Conservation (phyloP, 2,888 invertebrate species). For the Adelphocoris suturalis region DNA sequence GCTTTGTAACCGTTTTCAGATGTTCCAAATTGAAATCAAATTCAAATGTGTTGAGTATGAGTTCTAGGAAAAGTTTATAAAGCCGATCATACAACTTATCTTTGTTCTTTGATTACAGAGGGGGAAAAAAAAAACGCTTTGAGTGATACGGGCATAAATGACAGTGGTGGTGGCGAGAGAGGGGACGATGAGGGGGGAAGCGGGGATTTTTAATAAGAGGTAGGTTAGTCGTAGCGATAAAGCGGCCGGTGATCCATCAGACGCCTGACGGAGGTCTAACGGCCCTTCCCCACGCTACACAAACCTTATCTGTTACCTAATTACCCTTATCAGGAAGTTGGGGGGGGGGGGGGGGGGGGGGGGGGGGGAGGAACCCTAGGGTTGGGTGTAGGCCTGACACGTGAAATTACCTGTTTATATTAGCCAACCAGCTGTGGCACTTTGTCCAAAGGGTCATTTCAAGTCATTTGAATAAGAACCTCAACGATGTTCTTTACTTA, state of each 20-base stretch:
- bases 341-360: background rate
- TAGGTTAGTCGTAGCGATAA: conserved; percentile 59
- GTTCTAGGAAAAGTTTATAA: too few species aligned
- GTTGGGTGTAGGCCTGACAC: conserved; percentile 37
- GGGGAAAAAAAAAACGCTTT: background rate
- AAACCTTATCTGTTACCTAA: conserved; percentile 65
- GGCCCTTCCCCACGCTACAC: conserved; percentile 58
- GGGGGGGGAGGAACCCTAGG: background rate
- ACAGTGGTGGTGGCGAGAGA: background rate
- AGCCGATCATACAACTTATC: background rate
- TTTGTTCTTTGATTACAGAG: background rate
- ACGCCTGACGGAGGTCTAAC: conserved; percentile 56
- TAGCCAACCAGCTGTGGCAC: conserved; percentile 3
- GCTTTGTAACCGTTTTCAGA: too few species aligned
- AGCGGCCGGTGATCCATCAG: conserved; percentile 61
- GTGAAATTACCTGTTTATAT: conserved; percentile 56
- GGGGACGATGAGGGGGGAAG: background rate
- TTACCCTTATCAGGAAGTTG: conserved; percentile 42
- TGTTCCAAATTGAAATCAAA: too few species aligned
- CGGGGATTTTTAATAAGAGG: conserved; percentile 55
- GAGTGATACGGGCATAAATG: background rate
- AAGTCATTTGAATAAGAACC: too few species aligned
- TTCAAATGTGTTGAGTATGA: too few species aligned
- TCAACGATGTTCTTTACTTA: too few species aligned
- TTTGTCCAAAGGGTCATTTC: background rate